Percentiles rank a stretch among this genome's conserved stretches.
Conservation (phyloP, 2,888 invertebrate genomes). For the Zootermopsis nevadensis region DNA sequence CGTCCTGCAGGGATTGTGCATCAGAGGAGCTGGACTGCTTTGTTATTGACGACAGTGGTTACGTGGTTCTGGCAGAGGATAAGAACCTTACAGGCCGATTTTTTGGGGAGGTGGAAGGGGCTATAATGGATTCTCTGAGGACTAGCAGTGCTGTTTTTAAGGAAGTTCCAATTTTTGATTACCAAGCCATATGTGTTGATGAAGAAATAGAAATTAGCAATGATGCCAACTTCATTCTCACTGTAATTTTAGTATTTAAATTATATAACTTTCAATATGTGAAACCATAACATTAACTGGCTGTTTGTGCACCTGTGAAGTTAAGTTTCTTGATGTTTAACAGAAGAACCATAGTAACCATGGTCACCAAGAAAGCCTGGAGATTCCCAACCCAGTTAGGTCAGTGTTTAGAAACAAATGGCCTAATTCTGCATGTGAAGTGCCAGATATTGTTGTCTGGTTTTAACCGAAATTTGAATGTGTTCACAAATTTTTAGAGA, state of each 20-base stretch:
- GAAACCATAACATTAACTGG: too few relatives aligned
- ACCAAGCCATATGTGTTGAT: constrained; percentile 86
- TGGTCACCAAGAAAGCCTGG: too few relatives aligned
- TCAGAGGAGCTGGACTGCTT: constrained; percentile 82
- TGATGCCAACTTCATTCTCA: constrained; percentile 58
- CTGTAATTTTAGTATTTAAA: constrained; percentile 31
- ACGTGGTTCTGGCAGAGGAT: constrained; percentile 80
- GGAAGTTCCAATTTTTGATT: constrained; percentile 83
- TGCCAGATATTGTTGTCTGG: too few relatives aligned
- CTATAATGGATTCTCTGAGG: constrained; percentile 73
- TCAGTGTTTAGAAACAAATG: too few relatives aligned
- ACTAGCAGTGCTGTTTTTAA: constrained; percentile 77
- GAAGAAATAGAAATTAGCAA: constrained; percentile 58
- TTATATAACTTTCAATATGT: neutral
- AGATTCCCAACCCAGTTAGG: too few relatives aligned
- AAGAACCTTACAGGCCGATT: constrained; percentile 80
- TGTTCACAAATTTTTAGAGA: too few relatives aligned
- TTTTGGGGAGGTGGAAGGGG: constrained; percentile 85
- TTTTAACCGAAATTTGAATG: too few relatives aligned
- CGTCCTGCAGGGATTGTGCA: constrained; percentile 61
- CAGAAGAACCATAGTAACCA: too few relatives aligned
- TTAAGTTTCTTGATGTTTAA: too few relatives aligned
- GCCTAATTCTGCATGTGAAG: too few relatives aligned
- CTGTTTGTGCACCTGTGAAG: too few relatives aligned
- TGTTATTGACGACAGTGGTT: constrained; percentile 92